A percentile compares a stretch with the other conserved stretches of the same genome.
Conservation (phyloP, 2,888 invertebrate genomes). For the Heliconius sara region DNA sequence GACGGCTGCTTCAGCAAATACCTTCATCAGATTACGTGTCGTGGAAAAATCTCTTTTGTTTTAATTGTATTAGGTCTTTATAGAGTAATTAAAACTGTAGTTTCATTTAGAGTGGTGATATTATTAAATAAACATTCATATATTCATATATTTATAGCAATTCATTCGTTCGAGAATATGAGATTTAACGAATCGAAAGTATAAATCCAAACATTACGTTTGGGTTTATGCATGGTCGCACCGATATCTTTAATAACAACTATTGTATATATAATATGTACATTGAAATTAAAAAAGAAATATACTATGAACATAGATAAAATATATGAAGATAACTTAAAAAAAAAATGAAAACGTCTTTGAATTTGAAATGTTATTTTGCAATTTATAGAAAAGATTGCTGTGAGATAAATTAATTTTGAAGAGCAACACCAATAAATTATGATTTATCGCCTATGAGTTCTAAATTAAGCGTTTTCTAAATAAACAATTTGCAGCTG, state of each 20-base stretch:
- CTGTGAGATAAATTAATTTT: constrained; percentile 28
- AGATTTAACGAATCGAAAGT: constrained; percentile 21
- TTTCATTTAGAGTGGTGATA: too few relatives aligned
- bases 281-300: neutral
- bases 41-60: too few relatives aligned
- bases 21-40: too few relatives aligned
- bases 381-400: neutral
- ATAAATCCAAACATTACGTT: constrained; percentile 14
- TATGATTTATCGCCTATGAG: constrained; percentile 26
- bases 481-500: constrained; percentile 31
- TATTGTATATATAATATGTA: constrained; percentile 4
- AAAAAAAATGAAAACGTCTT: neutral
- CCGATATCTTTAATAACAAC: constrained; percentile 2
- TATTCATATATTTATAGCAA: constrained; percentile 4
- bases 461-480: constrained; percentile 28
- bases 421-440: constrained; percentile 19
- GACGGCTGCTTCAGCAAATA: too few relatives aligned
- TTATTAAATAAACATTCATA: too few relatives aligned
- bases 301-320: neutral
- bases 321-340: neutral
- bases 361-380: neutral
- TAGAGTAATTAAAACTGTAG: too few relatives aligned
- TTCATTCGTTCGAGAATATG: constrained; percentile 16
- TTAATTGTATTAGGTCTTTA: too few relatives aligned
- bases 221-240: constrained; percentile 12